These are phyloP conservation scores for Phalacrocorax pelagicus DNA, from an alignment of 2,113 vertebrate species.

Conservation along the genomic window DNA sequence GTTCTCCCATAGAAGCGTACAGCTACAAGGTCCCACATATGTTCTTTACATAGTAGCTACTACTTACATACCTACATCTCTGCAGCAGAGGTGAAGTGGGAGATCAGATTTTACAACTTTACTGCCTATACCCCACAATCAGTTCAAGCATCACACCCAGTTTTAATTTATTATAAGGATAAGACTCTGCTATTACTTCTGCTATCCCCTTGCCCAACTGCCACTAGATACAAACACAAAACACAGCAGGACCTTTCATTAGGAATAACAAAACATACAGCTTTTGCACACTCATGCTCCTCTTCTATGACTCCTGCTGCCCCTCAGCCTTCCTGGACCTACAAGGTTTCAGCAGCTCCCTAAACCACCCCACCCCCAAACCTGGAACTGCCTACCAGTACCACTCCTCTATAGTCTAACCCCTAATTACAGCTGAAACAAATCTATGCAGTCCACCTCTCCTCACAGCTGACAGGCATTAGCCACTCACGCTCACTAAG, in stretches of 20 bases:
- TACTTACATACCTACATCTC: background rate
- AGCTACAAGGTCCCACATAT: background rate
- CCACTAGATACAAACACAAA: background rate
- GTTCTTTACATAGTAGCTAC: background rate
- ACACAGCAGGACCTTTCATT: background rate
- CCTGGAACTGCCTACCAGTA: fast-evolving
- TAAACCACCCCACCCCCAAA: background rate
- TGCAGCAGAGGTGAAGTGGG: background rate
- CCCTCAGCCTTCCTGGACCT: background rate
- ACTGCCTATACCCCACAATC: background rate
- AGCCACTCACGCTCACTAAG: background rate
- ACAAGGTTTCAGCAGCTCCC: background rate
- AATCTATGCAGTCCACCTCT: background rate
- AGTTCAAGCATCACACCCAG: background rate
- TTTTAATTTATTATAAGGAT: background rate
- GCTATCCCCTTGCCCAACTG: background rate
- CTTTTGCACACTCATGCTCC: background rate
- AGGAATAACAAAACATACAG: background rate
- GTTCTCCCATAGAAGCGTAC: no score
- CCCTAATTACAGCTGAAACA: background rate
- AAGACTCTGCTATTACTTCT: background rate
- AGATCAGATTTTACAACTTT: background rate
- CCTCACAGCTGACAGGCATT: background rate
- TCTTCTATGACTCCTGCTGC: background rate
- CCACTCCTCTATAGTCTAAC: fast-evolving